Evolutionary conservation across 2,888 invertebrate species (phyloP).

Genomic region (Matsumyia berberina): DNA sequence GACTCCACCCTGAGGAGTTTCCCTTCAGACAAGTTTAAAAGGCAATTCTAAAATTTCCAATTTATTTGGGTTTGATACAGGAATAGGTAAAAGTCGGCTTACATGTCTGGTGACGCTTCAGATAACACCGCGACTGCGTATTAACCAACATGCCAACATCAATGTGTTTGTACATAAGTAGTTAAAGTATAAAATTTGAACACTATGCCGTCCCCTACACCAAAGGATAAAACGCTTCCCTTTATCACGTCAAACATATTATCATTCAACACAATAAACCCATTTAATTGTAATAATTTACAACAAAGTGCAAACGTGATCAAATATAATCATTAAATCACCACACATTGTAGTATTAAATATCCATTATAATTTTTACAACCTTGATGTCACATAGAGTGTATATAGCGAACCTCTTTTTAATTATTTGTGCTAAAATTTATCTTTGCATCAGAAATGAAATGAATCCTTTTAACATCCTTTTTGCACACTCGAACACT

Average conservation of each 20-base stretch:
- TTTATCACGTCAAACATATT: background rate
- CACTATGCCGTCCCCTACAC: no score
- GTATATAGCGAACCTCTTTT: background rate
- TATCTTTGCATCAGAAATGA: background rate
- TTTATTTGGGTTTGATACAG: no score
- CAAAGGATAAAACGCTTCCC: background rate
- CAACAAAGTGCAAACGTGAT: background rate
- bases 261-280: background rate
- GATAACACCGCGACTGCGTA: no score
- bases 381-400: background rate
- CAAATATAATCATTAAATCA: background rate
- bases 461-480: constrained; percentile 19
- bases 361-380: constrained; percentile 11
- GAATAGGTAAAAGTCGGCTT: no score
- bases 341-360: background rate
- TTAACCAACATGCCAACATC: no score
- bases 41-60: no score
- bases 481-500: constrained; percentile 6
- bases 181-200: no score
- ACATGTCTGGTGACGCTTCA: no score
- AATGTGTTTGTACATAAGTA: no score
- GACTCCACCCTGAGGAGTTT: no score
- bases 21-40: no score
- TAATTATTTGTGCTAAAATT: background rate
- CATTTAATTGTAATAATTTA: background rate